phyloP scores from a whole-genome alignment of 2,113 vertebrate species.

The Hylia prasina region DNA sequence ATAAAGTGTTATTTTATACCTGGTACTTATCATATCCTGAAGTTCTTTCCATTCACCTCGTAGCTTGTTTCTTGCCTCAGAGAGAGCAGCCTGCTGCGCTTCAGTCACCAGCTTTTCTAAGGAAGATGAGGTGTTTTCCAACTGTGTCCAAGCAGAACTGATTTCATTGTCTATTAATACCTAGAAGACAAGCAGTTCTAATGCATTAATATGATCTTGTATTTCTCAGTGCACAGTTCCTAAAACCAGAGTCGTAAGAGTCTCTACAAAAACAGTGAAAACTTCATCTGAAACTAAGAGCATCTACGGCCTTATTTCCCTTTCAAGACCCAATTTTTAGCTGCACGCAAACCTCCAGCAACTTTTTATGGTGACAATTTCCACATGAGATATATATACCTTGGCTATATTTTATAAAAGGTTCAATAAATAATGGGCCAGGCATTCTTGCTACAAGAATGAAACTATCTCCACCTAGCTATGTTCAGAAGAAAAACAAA shows the following conservation, averaged over 20 bases:
- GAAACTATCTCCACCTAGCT: neutral
- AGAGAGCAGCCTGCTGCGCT: slow-evolving; percentile 48
- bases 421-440: neutral
- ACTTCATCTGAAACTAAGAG: neutral
- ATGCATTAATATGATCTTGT: neutral
- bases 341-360: neutral
- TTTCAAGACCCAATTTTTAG: neutral
- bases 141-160: slow-evolving; percentile 75
- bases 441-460: neutral
- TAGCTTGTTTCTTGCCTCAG: slow-evolving; percentile 67
- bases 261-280: neutral
- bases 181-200: slow-evolving; percentile 57
- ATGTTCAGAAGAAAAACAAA: neutral
- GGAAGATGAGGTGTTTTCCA: slow-evolving; percentile 67
- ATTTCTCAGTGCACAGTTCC: neutral
- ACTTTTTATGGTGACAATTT: neutral
- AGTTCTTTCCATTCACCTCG: slow-evolving; percentile 74
- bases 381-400: neutral
- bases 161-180: slow-evolving; percentile 73
- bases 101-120: slow-evolving; percentile 57
- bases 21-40: slow-evolving; percentile 72
- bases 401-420: neutral
- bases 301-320: neutral
- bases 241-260: neutral
- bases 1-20: slow-evolving; percentile 58